Percentiles rank a stretch among this genome's conserved stretches.
Conservation (phyloP, 2,113 vertebrate genomes). For the Pongo pygmaeus region DNA sequence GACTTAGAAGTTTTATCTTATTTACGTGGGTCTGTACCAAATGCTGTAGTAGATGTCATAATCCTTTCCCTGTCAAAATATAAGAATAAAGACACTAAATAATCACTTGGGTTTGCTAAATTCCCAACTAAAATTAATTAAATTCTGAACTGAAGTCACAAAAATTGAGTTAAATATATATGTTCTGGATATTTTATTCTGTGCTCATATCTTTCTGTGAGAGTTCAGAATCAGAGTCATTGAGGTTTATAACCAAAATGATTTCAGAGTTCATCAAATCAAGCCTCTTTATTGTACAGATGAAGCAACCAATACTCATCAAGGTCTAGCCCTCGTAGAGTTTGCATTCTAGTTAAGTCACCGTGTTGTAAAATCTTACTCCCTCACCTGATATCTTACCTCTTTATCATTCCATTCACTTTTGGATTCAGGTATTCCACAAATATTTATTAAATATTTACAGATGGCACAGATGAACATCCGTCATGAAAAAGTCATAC, state of each 20-base stretch:
- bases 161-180: background rate
- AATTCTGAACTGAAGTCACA: background rate
- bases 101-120: background rate
- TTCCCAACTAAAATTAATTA: background rate
- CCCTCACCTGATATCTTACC: background rate
- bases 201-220: background rate
- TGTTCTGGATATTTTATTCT: background rate
- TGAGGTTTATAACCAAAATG: background rate
- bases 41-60: background rate
- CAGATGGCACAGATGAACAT: background rate
- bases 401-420: background rate
- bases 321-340: background rate
- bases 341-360: background rate
- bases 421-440: background rate
- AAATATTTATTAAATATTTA: background rate
- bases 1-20: background rate
- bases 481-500: background rate
- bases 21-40: background rate
- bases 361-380: background rate
- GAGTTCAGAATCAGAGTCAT: background rate
- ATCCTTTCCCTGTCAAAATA: background rate
- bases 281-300: background rate
- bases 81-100: background rate
- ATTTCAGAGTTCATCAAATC: background rate
- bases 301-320: background rate